These are phyloP conservation scores for Schlechtendalia chinensis DNA, from an alignment of 1,140 invertebrate species.

Conservation along the genomic window DNA sequence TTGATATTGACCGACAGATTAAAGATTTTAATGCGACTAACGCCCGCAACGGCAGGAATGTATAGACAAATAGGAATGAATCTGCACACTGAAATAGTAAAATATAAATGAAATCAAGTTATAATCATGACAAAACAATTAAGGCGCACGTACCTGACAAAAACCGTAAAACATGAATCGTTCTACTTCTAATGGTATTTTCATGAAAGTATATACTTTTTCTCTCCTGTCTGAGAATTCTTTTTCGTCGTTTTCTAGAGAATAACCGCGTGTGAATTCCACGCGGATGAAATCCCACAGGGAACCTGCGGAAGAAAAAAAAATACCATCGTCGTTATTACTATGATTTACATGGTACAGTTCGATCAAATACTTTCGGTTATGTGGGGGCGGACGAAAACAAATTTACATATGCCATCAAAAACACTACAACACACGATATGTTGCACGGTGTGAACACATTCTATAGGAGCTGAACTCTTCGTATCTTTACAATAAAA, in stretches of 20 bases:
- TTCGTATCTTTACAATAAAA: too few relatives aligned
- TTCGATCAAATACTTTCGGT: too few relatives aligned
- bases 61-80: constrained; percentile 96
- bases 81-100: constrained; percentile 77
- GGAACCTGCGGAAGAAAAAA: constrained; percentile 55
- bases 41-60: constrained; percentile 93
- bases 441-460: too few relatives aligned
- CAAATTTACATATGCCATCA: too few relatives aligned
- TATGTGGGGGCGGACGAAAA: too few relatives aligned
- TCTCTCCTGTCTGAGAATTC: constrained; percentile 87
- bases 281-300: constrained; percentile 75
- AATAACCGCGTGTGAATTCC: constrained; percentile 87
- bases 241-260: constrained; percentile 90
- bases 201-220: constrained; percentile 96
- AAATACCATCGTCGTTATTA: too few relatives aligned
- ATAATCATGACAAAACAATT: neutral
- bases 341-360: too few relatives aligned
- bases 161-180: constrained; percentile 96
- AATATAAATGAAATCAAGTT: neutral
- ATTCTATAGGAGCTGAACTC: too few relatives aligned
- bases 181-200: constrained; percentile 89
- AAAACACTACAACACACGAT: too few relatives aligned
- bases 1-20: constrained; percentile 68
- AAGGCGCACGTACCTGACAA: constrained; percentile 64
- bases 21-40: constrained; percentile 80